These are phyloP conservation scores for Hipparchia semele DNA, from an alignment of 2,888 invertebrate genomes.

Conservation along the genomic window DNA sequence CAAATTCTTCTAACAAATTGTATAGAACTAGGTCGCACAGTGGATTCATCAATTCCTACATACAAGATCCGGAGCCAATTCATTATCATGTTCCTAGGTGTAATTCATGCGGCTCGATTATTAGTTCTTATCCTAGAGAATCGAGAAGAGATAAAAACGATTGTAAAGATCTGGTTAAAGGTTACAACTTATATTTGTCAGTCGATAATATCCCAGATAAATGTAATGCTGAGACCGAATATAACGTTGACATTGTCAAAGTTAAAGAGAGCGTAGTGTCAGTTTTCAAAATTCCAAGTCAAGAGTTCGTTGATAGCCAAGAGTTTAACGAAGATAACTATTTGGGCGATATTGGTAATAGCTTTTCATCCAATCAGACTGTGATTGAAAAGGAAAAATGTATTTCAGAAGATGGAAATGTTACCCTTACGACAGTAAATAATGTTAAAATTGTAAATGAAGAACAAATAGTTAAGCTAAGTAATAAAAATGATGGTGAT, in stretches of 20 bases:
- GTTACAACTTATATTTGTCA: slow-evolving; percentile 54
- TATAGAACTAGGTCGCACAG: slow-evolving; percentile 72
- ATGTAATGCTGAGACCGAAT: slow-evolving; percentile 49
- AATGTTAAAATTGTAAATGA: background rate
- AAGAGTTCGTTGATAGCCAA: slow-evolving; percentile 71
- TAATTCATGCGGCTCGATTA: slow-evolving; percentile 58
- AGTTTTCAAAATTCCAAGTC: slow-evolving; percentile 48
- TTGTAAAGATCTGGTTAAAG: slow-evolving; percentile 18
- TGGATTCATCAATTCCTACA: slow-evolving; percentile 67
- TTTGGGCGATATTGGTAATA: slow-evolving; percentile 61
- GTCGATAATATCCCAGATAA: slow-evolving; percentile 62
- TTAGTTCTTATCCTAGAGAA: slow-evolving; percentile 56
- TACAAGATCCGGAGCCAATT: slow-evolving; percentile 66
- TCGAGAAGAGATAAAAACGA: slow-evolving; percentile 7
- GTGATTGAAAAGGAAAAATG: slow-evolving; percentile 50
- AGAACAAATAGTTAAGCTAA: background rate
- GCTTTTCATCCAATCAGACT: slow-evolving; percentile 64
- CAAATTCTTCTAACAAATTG: slow-evolving; percentile 42
- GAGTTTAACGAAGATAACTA: slow-evolving; percentile 77
- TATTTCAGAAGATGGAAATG: background rate
- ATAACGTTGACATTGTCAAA: slow-evolving; percentile 50
- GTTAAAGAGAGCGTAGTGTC: slow-evolving; percentile 56
- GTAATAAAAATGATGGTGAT: slow-evolving; percentile 38
- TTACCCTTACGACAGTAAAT: background rate
- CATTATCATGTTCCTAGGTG: slow-evolving; percentile 76